These are phyloP conservation scores for Dascillus cervinus DNA, from an alignment of 2,888 invertebrate genomes.

Conservation along the genomic window DNA sequence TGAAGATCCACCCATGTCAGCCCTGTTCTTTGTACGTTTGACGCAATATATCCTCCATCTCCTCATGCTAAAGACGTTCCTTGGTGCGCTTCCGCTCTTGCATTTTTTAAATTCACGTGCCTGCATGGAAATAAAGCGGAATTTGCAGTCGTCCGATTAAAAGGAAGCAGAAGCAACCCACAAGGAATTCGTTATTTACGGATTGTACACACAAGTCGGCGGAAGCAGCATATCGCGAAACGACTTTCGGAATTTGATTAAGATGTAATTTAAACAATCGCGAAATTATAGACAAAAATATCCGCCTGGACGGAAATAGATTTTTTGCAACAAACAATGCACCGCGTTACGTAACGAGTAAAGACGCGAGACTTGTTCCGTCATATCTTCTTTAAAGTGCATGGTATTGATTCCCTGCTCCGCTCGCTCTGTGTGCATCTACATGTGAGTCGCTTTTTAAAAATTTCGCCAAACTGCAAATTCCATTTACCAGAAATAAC, in stretches of 20 bases:
- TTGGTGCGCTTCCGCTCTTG: background rate
- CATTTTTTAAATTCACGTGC: slow-evolving; percentile 1
- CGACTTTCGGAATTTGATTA: no score
- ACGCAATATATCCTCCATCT: slow-evolving; percentile 42
- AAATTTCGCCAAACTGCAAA: slow-evolving; percentile 5
- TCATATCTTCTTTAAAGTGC: slow-evolving; percentile 39
- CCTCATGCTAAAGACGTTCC: slow-evolving; percentile 34
- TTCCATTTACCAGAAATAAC: background rate
- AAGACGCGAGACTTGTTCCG: slow-evolving; percentile 14
- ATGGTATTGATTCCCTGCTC: slow-evolving; percentile 35
- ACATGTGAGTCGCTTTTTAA: slow-evolving; percentile 16
- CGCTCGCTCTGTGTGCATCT: slow-evolving; percentile 28
- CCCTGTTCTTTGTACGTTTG: slow-evolving; percentile 43
- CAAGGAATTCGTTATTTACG: no score
- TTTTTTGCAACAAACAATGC: slow-evolving; percentile 7
- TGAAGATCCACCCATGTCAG: slow-evolving; percentile 29
- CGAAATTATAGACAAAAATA: no score
- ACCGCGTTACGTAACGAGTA: slow-evolving; percentile 9
- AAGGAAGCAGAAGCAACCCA: no score
- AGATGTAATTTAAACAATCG: no score
- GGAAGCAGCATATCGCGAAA: no score
- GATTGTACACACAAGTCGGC: no score
- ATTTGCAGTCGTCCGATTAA: no score
- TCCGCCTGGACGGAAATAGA: slow-evolving; percentile 10
- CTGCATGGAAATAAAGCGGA: no score